Conservation (phyloP, 2,888 invertebrate genomes). For the Callosobruchus maculatus region DNA sequence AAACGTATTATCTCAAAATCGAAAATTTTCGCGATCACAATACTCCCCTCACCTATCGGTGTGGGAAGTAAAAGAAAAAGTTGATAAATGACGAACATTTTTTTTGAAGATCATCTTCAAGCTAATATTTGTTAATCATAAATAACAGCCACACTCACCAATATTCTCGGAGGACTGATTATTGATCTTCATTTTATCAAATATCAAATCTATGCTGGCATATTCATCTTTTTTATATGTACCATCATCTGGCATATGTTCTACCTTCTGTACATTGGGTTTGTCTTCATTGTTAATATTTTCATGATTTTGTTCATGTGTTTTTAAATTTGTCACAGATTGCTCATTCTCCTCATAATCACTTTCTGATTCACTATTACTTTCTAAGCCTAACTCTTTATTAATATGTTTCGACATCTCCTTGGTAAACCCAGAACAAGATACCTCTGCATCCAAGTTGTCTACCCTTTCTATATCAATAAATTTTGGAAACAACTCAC, state of each 20-base stretch:
- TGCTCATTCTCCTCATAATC: constrained; percentile 13
- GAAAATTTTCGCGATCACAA: too few species aligned
- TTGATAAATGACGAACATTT: not conserved
- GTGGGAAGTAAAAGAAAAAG: not conserved
- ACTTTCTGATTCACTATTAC: constrained; percentile 30
- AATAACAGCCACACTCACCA: too few species aligned
- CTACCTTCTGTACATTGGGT: not conserved
- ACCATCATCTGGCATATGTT: not conserved
- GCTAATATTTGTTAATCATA: too few species aligned
- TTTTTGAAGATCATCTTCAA: too few species aligned
- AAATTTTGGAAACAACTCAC: constrained; percentile 75
- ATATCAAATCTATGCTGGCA: constrained; percentile 22
- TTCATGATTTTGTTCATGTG: not conserved
- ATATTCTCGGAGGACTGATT: constrained; percentile 3
- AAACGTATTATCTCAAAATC: too few species aligned
- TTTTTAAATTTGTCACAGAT: constrained; percentile 11
- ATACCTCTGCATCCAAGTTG: constrained; percentile 81
- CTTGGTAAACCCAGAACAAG: constrained; percentile 85
- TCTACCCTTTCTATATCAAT: constrained; percentile 73
- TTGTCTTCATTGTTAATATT: not conserved
- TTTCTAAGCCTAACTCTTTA: constrained; percentile 54
- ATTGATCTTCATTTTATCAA: constrained; percentile 17
- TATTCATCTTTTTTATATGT: constrained; percentile 4
- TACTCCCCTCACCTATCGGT: too few species aligned
- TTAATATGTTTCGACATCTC: constrained; percentile 72